Conservation (phyloP, 2,888 invertebrate genomes). For the Idaea aversata region DNA sequence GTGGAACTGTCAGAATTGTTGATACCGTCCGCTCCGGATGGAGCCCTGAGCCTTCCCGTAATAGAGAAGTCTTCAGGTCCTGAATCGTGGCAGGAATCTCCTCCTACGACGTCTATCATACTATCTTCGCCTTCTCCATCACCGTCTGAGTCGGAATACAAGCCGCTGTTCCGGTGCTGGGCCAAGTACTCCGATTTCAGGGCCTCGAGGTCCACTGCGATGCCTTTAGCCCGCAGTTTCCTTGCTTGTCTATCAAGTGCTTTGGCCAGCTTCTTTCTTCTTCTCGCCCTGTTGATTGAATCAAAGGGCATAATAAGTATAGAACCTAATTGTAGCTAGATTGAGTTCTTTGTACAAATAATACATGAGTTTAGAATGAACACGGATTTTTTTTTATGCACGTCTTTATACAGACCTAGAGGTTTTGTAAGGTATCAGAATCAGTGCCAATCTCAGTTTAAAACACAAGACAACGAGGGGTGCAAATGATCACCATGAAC, state of each 20-base stretch:
- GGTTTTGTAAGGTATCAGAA: no score
- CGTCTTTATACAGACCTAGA: no score
- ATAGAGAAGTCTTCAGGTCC: slow-evolving; percentile 83
- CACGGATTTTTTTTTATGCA: no score
- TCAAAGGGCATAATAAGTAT: slow-evolving; percentile 76
- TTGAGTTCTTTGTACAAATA: slow-evolving; percentile 5
- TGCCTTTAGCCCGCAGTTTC: slow-evolving; percentile 94
- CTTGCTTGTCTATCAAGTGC: slow-evolving; percentile 95
- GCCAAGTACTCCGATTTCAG: slow-evolving; percentile 92
- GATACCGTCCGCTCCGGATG: slow-evolving; percentile 80
- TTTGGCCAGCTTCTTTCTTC: slow-evolving; percentile 95
- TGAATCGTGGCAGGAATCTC: slow-evolving; percentile 86
- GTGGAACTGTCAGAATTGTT: slow-evolving; percentile 81
- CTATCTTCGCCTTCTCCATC: slow-evolving; percentile 84
- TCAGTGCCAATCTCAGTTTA: no score
- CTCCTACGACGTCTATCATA: slow-evolving; percentile 93
- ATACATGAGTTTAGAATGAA: slow-evolving; percentile 1
- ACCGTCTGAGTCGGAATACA: slow-evolving; percentile 81
- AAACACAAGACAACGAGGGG: no score
- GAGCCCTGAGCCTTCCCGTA: slow-evolving; percentile 80
- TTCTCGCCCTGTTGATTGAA: slow-evolving; percentile 85
- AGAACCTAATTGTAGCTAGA: slow-evolving; percentile 57
- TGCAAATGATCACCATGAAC: no score
- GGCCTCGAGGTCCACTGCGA: slow-evolving; percentile 92
- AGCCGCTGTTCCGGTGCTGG: slow-evolving; percentile 83